A percentile compares a stretch with the other conserved stretches of the same genome.
Evolutionary conservation across 2,888 invertebrate species (phyloP).

Genomic region (Margaritifera margaritifera): DNA sequence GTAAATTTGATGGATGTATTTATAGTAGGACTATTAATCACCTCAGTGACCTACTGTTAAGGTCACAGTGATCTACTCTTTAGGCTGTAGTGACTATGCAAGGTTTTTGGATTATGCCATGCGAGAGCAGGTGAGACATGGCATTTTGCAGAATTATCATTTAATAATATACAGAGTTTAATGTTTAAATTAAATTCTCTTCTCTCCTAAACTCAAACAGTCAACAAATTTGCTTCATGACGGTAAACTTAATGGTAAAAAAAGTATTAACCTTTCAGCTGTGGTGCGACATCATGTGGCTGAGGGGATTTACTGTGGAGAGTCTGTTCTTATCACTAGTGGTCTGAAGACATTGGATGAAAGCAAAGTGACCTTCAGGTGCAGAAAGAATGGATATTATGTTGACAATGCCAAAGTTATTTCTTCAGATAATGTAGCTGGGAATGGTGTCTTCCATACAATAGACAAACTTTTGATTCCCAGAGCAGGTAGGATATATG

Average conservation of each 20-base stretch:
- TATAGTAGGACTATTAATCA: too few species aligned
- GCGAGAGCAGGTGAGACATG: too few species aligned
- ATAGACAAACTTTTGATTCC: slow-evolving; percentile 74
- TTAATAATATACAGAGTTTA: too few species aligned
- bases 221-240: too few species aligned
- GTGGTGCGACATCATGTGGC: slow-evolving; percentile 74
- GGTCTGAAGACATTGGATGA: slow-evolving; percentile 72
- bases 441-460: slow-evolving; percentile 75
- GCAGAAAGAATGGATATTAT: slow-evolving; percentile 72
- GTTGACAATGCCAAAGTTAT: slow-evolving; percentile 71
- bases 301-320: slow-evolving; percentile 73
- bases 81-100: too few species aligned
- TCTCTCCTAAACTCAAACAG: too few species aligned
- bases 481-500: slow-evolving; percentile 69
- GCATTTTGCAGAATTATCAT: too few species aligned
- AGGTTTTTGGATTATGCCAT: too few species aligned
- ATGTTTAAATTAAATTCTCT: too few species aligned
- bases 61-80: too few species aligned
- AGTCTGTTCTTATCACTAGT: slow-evolving; percentile 74
- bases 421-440: slow-evolving; percentile 71
- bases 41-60: too few species aligned
- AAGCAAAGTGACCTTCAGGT: slow-evolving; percentile 71
- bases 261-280: slow-evolving; percentile 61
- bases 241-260: not conserved
- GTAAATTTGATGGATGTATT: too few species aligned